phyloP scores from a whole-genome alignment of 2,888 invertebrate genomes.

The Agonum fuliginosum region DNA sequence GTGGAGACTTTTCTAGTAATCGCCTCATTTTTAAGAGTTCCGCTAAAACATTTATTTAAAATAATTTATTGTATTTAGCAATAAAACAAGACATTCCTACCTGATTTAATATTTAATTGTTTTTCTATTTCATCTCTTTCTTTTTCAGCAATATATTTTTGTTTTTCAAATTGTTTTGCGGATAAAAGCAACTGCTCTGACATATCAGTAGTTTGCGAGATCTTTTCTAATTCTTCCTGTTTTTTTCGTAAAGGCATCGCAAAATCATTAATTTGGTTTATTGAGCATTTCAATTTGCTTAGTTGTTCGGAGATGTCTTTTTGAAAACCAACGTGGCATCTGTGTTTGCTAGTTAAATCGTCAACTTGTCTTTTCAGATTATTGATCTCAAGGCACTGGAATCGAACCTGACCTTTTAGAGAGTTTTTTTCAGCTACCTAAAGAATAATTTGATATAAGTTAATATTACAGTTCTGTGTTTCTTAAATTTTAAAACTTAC shows the following conservation, averaged over 20 bases:
- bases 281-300: constrained; percentile 63
- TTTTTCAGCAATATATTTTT: constrained; percentile 62
- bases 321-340: constrained; percentile 63
- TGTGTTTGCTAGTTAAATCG: constrained; percentile 65
- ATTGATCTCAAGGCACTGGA: constrained; percentile 64
- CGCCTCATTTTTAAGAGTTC: constrained; percentile 63
- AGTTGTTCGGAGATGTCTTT: constrained; percentile 65
- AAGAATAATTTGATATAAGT: neutral
- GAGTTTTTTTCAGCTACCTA: constrained; percentile 65
- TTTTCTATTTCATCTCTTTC: constrained; percentile 64
- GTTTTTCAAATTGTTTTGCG: constrained; percentile 61
- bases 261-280: constrained; percentile 59
- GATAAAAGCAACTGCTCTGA: constrained; percentile 62
- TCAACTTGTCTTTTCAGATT: constrained; percentile 65
- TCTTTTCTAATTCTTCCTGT: constrained; percentile 13
- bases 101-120: constrained; percentile 63
- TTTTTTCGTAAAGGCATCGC: constrained; percentile 42
- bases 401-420: constrained; percentile 64
- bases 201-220: constrained; percentile 51
- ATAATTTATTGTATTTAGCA: neutral
- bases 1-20: constrained; percentile 51
- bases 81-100: constrained; percentile 50
- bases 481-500: constrained; percentile 54
- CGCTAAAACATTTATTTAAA: constrained; percentile 57
- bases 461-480: neutral